These are phyloP conservation scores for Atrichornis clamosus DNA, from an alignment of 2,113 vertebrate genomes.

Conservation along the genomic window DNA sequence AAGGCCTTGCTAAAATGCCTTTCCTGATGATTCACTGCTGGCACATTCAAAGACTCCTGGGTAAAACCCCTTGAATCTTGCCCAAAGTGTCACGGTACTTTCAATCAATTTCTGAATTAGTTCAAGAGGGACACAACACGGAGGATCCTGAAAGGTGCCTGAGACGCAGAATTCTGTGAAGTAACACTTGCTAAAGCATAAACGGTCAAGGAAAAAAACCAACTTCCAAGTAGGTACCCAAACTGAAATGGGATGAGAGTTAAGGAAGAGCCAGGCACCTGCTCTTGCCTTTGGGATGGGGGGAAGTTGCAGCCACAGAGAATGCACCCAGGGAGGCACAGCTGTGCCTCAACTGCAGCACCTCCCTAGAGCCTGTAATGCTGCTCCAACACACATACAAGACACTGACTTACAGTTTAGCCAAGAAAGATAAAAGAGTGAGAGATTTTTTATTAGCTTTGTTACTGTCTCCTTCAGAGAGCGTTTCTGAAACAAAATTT, in stretches of 20 bases:
- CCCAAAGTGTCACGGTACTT: background rate
- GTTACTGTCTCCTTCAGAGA: background rate
- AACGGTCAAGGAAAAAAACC: accelerated
- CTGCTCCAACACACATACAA: background rate
- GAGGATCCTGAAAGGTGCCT: background rate
- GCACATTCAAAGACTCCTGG: background rate
- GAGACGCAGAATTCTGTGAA: background rate
- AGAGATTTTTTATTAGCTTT: background rate
- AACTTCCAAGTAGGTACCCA: background rate
- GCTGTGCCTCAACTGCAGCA: background rate
- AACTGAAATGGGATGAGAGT: background rate
- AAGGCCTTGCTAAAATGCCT: background rate
- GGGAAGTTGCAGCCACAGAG: background rate
- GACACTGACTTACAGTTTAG: background rate
- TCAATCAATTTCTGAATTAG: background rate
- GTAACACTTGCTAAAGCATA: background rate
- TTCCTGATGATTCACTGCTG: background rate
- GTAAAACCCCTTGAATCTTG: background rate
- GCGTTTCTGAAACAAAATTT: background rate
- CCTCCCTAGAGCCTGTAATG: background rate
- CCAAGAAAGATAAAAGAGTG: background rate
- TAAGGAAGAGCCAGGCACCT: background rate
- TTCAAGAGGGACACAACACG: background rate
- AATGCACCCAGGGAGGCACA: accelerated
- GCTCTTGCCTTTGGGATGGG: background rate